phyloP scores from a whole-genome alignment of 1,140 invertebrate species.

The Cepaea nemoralis region DNA sequence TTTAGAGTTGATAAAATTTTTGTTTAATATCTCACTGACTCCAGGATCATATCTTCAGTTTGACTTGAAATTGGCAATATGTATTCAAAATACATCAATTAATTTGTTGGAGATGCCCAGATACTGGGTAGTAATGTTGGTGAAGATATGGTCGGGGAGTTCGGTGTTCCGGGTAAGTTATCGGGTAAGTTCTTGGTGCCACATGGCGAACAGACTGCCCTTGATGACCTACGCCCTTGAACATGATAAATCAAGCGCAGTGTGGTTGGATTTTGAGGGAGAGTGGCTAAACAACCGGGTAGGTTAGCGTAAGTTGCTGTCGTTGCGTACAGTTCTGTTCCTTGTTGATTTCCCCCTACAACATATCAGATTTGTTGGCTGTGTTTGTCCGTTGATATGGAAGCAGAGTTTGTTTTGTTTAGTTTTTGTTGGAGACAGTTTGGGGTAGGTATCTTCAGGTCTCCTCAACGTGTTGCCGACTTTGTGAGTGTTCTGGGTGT shows the following conservation, averaged over 20 bases:
- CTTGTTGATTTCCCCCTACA: neutral
- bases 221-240: slow-evolving; percentile 33
- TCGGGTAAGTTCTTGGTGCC: slow-evolving; percentile 41
- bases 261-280: slow-evolving; percentile 28
- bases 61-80: neutral
- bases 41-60: slow-evolving; percentile 3
- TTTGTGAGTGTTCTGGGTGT: too few species aligned
- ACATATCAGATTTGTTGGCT: neutral
- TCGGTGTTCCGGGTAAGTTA: slow-evolving; percentile 36
- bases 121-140: too few species aligned
- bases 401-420: too few species aligned
- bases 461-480: too few species aligned
- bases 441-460: too few species aligned
- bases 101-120: too few species aligned
- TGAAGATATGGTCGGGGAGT: slow-evolving; percentile 19
- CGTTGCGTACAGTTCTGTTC: neutral
- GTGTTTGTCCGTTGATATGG: neutral
- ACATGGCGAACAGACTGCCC: slow-evolving; percentile 37
- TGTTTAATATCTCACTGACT: neutral
- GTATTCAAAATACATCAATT: too few species aligned
- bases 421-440: too few species aligned
- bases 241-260: slow-evolving; percentile 18
- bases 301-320: slow-evolving; percentile 40
- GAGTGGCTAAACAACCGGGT: slow-evolving; percentile 18
- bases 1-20: neutral